Base-by-base conservation (phyloP, 2,797 vertebrate genomes). In the Brachymystax lenok region DNA sequence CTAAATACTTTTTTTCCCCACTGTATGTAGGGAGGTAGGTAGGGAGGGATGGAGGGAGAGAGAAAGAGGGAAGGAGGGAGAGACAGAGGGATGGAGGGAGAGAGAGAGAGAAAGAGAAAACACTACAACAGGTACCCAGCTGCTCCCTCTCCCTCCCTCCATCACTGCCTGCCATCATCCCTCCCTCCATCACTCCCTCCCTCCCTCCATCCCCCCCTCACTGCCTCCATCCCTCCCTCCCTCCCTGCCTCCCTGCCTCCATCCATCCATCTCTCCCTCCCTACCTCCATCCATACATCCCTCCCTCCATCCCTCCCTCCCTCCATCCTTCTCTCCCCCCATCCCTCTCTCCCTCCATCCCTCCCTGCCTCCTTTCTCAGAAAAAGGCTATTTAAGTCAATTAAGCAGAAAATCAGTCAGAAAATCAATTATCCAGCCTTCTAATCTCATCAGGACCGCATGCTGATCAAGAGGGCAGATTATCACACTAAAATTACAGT, bases 401-500 rank as follows among this genome's bases (percentile, higher is more conserved):
- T 86, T 84, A 85, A 81, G 75, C 74, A 75, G 80, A 77, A 80
- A 84, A 82, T 80, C 79, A 79, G 74, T 74, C 74, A 79, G 79
- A 68, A 80, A 85, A 87, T 80, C 76, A 86, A 85, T 88, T 82
- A 82, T 85, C 80, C 77, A 78, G 83, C 69, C 74, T 80, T 78
- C 75, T 85, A 86, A 85, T 85, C 79, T 80, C 77, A 83, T 79
- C 80, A 81, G 52, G 79, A 76, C 77, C 79, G 78, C 80, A 80
- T 75, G 83, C 78, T 81, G 85, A 86, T 85, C 79, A 79, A 79
- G 80, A 82, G 84, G 77, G 77, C 81, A 83, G 80, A 84, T 85
- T 84, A 83, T 76, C 76, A 68, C 79, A 71, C 72, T 33, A 77
- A 79, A 70, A 81, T 82, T 80, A 75, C 77, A 64, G 75, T 88